Base-by-base conservation (phyloP, 2,888 invertebrate genomes). In the Agonopterix subpropinquella region DNA sequence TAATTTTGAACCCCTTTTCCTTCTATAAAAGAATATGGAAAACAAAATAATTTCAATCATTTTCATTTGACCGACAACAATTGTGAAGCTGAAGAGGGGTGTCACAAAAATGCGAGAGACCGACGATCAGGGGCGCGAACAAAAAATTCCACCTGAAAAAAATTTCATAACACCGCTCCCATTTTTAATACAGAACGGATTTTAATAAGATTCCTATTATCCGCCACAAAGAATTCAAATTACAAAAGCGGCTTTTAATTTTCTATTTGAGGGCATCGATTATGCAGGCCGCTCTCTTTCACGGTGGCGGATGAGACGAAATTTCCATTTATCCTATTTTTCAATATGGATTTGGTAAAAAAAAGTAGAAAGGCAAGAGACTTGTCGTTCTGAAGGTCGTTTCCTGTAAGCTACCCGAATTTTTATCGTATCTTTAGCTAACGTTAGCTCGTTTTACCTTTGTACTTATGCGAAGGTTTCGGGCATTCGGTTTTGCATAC, bases 181-280 rank as follows among this genome's bases (percentile, higher is more conserved):
- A 70, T 13, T 73, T 73, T 67, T 65, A 66, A 70, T 70, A 53
- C 58, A 57, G 64, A 67, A 65, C 60, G 67, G 58, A 65, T 60
- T 56, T 56, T 59, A 60, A 63, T 64, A 61, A 62, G 61, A 61
- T 57, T 56, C 61, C 63, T 64, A 75, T 75, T 75, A 68, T 58
- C 28, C 70, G 68, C 67, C 65, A 75, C 69, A 71, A 73, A 73
- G 70, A 67, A 67, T 67, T 62, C 57, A 59, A 64, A 67, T 67
- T 59, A 67, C 65, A 62, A 62, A 53, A 59, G 58, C 62, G 59
- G 57, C 58, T 70, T 73, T 66, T 66, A 64, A 75, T 73, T 74
- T 73, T 68, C 65, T 62, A 59, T 68, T 65, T 59, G 58, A 53
- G 52, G 47, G 54, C 58, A 54, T 61, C 57, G 59, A 64, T 65